Conservation (phyloP, 92 coral and sea anemone species). For the Umimayanthus kanabou region DNA sequence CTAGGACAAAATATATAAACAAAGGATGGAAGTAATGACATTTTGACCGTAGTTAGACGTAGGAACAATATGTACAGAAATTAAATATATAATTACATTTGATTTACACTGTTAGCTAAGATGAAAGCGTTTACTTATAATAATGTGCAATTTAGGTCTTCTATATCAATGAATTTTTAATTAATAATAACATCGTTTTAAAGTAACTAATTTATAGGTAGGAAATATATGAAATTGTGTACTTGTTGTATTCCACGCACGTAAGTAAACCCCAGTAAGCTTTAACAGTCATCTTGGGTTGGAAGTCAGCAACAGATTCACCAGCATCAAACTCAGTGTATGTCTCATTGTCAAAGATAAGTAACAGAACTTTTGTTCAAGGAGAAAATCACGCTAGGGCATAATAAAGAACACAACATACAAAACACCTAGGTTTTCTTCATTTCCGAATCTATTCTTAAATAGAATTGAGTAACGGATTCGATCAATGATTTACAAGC, state of each 20-base stretch:
- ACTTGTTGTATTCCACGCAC: not conserved
- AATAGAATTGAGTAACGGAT: no score
- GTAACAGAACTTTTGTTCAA: not conserved
- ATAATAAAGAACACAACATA: not conserved
- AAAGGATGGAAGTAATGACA: not conserved
- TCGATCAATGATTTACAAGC: no score
- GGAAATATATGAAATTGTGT: not conserved
- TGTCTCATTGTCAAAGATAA: not conserved
- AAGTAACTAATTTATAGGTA: not conserved
- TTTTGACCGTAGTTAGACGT: slow-evolving; percentile 5
- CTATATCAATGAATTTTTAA: not conserved
- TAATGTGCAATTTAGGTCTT: not conserved
- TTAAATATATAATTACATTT: no score
- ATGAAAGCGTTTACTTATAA: no score
- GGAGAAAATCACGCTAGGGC: not conserved
- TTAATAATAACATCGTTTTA: not conserved
- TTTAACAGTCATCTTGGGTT: not conserved
- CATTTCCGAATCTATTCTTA: no score
- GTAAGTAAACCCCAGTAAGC: not conserved
- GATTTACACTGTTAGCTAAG: no score
- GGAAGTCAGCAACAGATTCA: not conserved
- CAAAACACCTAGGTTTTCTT: no score
- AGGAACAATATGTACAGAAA: not conserved
- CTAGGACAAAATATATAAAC: not conserved
- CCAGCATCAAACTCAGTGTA: not conserved